A percentile compares a stretch with the other conserved stretches of the same genome.
Conservation (phyloP, 1,140 invertebrate species). For the Eriocheir sinensis region DNA sequence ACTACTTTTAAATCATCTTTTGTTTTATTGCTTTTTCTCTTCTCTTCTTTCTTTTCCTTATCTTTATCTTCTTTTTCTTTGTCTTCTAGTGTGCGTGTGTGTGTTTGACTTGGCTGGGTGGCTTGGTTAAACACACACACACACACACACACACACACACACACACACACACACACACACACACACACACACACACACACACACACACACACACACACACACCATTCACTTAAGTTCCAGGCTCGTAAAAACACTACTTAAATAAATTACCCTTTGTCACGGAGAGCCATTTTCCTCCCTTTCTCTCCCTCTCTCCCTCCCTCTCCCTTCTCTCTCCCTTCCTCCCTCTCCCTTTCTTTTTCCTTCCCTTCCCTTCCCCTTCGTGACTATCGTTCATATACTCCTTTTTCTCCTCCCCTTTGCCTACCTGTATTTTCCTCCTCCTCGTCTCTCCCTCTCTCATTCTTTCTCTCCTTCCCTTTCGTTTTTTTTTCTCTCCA, state of each 20-base stretch:
- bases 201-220: neutral
- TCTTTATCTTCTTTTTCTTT: no score
- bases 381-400: neutral
- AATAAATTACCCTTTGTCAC: conserved; percentile 38
- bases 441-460: neutral
- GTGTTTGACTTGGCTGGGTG: neutral
- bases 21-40: no score
- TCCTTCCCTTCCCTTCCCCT: neutral
- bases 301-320: neutral
- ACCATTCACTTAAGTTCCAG: conserved; percentile 14
- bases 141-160: conserved; percentile 1
- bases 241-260: neutral
- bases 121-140: neutral
- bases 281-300: conserved; percentile 27
- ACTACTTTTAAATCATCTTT: no score
- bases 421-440: neutral
- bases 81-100: neutral
- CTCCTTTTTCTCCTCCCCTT: neutral
- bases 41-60: no score
- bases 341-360: neutral
- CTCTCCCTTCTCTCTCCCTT: neutral
- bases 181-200: conserved; percentile 33
- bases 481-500: neutral
- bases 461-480: neutral
- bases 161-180: no score